Percentiles rank a stretch among this genome's conserved stretches.
These are phyloP conservation scores for Myzus persicae DNA, from an alignment of 1,140 invertebrate genomes.

Conservation along the genomic window DNA sequence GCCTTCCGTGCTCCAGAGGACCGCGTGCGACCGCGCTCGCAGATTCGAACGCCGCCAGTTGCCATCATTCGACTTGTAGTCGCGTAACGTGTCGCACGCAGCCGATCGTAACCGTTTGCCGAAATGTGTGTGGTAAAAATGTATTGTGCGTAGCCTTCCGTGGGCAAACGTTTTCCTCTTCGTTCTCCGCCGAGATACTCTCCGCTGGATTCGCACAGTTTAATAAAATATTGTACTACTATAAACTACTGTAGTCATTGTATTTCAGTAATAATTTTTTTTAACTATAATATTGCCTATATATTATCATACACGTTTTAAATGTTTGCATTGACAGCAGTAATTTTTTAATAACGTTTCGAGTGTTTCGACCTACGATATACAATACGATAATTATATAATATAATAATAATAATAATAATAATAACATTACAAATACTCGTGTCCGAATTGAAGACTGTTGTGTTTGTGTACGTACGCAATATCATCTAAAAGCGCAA, in stretches of 20 bases:
- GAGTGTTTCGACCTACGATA: neutral
- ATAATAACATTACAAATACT: neutral
- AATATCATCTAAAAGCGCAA: neutral
- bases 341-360: neutral
- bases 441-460: neutral
- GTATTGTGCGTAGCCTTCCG: neutral
- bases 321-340: neutral
- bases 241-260: too few species aligned
- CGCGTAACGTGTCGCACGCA: neutral
- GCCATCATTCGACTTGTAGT: neutral
- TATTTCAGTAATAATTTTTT: neutral
- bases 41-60: neutral
- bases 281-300: neutral
- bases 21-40: constrained; percentile 29
- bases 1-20: constrained; percentile 21
- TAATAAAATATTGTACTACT: neutral
- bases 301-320: neutral
- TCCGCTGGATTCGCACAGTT: neutral
- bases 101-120: neutral
- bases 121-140: neutral
- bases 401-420: neutral
- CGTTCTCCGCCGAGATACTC: too few species aligned
- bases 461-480: neutral
- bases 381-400: neutral
- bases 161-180: neutral